Base-by-base conservation (phyloP, 2,797 vertebrate genomes). In the Oreonectes daqikongensis region DNA sequence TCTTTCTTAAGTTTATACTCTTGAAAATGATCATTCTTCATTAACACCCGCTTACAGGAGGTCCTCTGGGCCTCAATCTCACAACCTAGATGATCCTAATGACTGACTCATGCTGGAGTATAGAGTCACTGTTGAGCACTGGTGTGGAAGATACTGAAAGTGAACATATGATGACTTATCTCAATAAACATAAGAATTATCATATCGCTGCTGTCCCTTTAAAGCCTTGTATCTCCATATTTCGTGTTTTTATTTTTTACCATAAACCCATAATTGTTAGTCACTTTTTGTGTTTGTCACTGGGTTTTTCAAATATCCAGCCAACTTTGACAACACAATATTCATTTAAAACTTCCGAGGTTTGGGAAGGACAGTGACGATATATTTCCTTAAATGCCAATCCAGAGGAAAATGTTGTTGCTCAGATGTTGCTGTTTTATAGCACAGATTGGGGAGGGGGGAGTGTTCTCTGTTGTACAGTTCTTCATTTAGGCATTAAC, bases 11-110 rank as follows among this genome's bases (percentile, higher is more conserved):
- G 75, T 80, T 83, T 79, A 75, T 80, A 75, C 78, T 82, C 83
- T 87, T 89, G 84, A 92, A 80, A 91, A 88, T 87, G 86, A 83
- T 87, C 87, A 85, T 89, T 89, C 87, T 89, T 85, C 85, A 81
- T 79, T 83, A 90, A 91, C 90, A 92, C 91, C 90, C 92, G 90
- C 89, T 88, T 40, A 8, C 79, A 74, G 81, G 83, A 82, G 82
- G 80, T 89, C 90, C 87, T 86, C 5, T n/a, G 90, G 90, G 91
- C 90, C 92, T 86, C 75, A 81, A 83, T 84, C 86, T 85, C 87
- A 86, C 48, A 85, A 88, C 66, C 78, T 57, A 52, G 44, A 66
- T 75, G 75, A 70, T 83, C 75, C 65, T 80, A 55, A 64, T 82
- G 72, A 82, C 65, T 68, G 72, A 76, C 52, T 78, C 78, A 70